phyloP scores from a whole-genome alignment of 2,888 invertebrate species.

The Cataglyphis cursor region DNA sequence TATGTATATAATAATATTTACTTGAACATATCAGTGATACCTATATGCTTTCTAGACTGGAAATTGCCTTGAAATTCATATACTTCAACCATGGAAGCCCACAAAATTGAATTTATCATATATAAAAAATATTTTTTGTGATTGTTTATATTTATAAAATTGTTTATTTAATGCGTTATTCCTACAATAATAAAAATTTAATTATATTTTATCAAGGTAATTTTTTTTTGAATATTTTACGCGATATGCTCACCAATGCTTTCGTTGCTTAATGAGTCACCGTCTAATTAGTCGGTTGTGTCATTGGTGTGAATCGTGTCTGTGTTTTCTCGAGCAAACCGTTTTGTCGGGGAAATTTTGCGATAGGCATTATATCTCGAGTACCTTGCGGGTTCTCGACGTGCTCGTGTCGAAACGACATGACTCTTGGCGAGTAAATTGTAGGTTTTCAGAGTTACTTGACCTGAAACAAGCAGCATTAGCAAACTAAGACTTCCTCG shows the following conservation, averaged over 20 bases:
- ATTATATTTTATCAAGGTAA: conserved; percentile 1
- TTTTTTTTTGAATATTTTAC: background rate
- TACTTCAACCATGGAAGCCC: background rate
- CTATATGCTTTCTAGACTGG: background rate
- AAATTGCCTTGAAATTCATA: background rate
- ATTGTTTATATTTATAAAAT: background rate
- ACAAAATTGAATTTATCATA: background rate
- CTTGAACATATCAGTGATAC: background rate
- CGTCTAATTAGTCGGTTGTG: conserved; percentile 61
- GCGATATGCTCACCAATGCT: background rate
- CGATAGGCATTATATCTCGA: conserved; percentile 33
- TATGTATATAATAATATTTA: background rate
- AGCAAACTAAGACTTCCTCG: conserved; percentile 43
- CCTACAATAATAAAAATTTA: background rate
- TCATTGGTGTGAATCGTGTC: conserved; percentile 55
- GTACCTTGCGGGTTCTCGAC: conserved; percentile 23
- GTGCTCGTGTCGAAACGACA: conserved; percentile 47
- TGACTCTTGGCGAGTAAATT: conserved; percentile 54
- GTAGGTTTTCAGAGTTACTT: conserved; percentile 57
- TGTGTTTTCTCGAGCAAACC: conserved; percentile 56
- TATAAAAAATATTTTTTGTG: background rate
- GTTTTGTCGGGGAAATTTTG: conserved; percentile 38
- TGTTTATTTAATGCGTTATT: background rate
- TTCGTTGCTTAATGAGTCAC: conserved; percentile 32
- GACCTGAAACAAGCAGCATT: conserved; percentile 52